Evolutionary conservation across 1,140 invertebrate species (phyloP).

Genomic region (Lerema accius): DNA sequence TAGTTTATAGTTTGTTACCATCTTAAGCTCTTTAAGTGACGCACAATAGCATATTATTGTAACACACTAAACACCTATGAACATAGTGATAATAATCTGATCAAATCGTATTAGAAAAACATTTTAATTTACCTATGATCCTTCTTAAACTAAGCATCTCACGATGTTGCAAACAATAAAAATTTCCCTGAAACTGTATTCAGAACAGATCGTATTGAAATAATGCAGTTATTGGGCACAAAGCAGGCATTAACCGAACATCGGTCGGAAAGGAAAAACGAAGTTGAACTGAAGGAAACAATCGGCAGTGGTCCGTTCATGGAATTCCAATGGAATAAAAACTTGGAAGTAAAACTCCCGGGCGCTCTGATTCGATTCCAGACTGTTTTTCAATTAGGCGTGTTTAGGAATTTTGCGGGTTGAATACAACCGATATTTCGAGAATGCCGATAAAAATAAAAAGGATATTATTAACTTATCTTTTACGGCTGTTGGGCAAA

Average conservation of each 20-base stretch:
- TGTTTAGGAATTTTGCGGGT: slow-evolving; percentile 27
- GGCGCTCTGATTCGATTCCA: slow-evolving; percentile 22
- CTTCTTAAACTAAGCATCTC: too few relatives aligned
- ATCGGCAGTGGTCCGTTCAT: slow-evolving; percentile 22
- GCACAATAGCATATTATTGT: too few relatives aligned
- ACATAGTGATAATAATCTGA: too few relatives aligned
- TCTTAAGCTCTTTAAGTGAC: too few relatives aligned
- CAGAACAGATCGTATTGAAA: slow-evolving; percentile 21
- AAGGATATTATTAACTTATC: not conserved
- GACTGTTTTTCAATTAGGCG: slow-evolving; percentile 29
- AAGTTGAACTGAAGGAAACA: slow-evolving; percentile 21
- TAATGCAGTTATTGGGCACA: slow-evolving; percentile 26
- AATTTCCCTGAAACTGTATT: slow-evolving; percentile 18
- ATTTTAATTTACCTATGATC: too few relatives aligned
- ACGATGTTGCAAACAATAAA: too few relatives aligned
- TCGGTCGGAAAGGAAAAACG: slow-evolving; percentile 8
- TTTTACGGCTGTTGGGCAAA: not conserved
- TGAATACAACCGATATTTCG: slow-evolving; percentile 9
- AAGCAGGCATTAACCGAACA: slow-evolving; percentile 28
- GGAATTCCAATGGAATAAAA: slow-evolving; percentile 25
- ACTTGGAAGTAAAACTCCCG: slow-evolving; percentile 18
- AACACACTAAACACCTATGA: too few relatives aligned
- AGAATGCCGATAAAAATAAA: slow-evolving; percentile 1
- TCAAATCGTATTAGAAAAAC: too few relatives aligned
- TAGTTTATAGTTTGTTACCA: too few relatives aligned